phyloP scores from a whole-genome alignment of 2,113 vertebrate species.

The Heterochromis multidens region DNA sequence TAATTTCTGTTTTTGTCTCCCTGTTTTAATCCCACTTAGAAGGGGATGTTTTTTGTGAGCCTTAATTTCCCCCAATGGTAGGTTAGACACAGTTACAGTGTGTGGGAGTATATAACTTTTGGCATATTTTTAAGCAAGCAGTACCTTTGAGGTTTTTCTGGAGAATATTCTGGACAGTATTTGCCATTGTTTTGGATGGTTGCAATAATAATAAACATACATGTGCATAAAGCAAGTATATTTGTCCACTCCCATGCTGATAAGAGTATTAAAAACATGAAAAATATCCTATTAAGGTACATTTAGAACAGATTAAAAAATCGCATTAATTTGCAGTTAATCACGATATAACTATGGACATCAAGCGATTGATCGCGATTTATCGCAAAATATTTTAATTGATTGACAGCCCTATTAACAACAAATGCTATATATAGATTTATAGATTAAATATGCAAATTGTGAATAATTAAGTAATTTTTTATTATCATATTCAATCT shows the following conservation, averaged over 20 bases:
- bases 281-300: not conserved
- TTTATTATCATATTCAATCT: not conserved
- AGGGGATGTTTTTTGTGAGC: rapidly evolving
- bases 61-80: not conserved
- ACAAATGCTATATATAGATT: not conserved
- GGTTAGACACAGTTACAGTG: not conserved
- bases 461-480: not conserved
- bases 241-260: not conserved
- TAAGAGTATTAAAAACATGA: not conserved
- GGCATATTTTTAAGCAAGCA: not conserved
- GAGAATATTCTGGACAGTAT: not conserved
- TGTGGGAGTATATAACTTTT: not conserved
- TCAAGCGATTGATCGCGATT: not conserved
- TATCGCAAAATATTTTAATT: not conserved
- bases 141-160: not conserved
- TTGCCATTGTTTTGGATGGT: not conserved
- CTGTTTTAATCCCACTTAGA: not conserved
- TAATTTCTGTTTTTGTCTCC: not conserved
- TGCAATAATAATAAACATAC: not conserved
- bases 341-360: not conserved
- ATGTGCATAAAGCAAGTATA: not conserved
- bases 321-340: not conserved
- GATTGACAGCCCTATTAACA: too few relatives aligned
- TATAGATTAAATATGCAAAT: not conserved
- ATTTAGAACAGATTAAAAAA: rapidly evolving